phyloP scores from a whole-genome alignment of 2,888 invertebrate species.

The Trisateles emortualis region DNA sequence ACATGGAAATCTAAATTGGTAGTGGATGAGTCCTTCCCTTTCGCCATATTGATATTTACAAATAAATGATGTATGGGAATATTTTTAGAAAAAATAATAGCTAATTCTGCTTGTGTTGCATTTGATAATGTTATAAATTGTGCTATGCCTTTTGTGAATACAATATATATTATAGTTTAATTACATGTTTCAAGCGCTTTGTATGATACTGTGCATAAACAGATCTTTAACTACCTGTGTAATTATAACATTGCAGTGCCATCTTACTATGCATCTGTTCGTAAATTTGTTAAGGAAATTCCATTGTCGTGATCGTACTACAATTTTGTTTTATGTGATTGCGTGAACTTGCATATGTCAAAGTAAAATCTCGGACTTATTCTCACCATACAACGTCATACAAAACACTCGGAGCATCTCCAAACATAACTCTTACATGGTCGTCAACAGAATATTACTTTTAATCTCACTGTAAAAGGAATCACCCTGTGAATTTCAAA shows the following conservation, averaged over 20 bases:
- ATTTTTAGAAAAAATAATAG: conserved; percentile 51
- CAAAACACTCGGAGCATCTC: conserved; percentile 34
- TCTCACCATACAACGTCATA: neutral
- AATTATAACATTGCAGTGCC: no score
- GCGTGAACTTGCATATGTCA: no score
- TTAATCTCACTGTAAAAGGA: conserved; percentile 67
- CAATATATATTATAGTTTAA: conserved; percentile 31
- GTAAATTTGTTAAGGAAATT: no score
- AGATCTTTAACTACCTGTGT: neutral
- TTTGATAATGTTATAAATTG: conserved; percentile 46
- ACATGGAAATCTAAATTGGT: conserved; percentile 31
- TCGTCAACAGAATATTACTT: conserved; percentile 34
- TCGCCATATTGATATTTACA: conserved; percentile 41
- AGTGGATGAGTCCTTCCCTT: conserved; percentile 19
- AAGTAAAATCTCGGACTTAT: no score
- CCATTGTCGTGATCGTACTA: no score
- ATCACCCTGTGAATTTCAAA: conserved; percentile 66
- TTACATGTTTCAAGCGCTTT: conserved; percentile 37
- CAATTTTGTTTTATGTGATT: no score
- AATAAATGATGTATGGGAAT: conserved; percentile 30
- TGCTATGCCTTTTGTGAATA: conserved; percentile 56
- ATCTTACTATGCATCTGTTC: no score
- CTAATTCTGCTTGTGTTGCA: conserved; percentile 34
- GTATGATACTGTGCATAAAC: conserved; percentile 7
- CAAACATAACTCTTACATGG: conserved; percentile 15